These are phyloP conservation scores for Falco rusticolus DNA, from an alignment of 2,797 vertebrate species.

Conservation along the genomic window DNA sequence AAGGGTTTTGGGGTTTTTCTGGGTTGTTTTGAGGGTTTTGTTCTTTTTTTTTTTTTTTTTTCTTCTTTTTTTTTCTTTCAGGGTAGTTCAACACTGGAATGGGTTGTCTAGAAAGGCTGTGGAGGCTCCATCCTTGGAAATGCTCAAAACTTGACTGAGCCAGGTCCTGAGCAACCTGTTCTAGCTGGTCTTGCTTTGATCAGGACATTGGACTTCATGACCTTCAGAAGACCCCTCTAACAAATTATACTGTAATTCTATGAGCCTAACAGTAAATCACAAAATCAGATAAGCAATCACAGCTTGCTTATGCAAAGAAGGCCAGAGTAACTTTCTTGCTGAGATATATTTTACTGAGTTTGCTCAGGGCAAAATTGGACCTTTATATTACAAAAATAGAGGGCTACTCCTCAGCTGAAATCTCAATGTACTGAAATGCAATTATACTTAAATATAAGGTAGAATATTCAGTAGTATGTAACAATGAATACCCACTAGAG, in stretches of 20 bases:
- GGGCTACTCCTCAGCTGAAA: background rate
- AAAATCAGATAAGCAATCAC: background rate
- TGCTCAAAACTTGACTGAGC: background rate
- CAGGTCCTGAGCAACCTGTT: background rate
- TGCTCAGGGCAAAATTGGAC: background rate
- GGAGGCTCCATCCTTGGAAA: background rate
- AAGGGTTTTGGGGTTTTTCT: fast-evolving
- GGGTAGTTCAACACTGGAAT: background rate
- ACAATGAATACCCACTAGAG: background rate
- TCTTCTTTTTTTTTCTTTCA: background rate
- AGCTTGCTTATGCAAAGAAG: background rate
- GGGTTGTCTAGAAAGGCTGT: background rate
- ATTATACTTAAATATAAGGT: background rate
- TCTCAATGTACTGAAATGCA: background rate
- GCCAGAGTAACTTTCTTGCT: background rate
- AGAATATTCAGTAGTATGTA: background rate
- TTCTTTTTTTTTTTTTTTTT: background rate
- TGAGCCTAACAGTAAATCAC: background rate
- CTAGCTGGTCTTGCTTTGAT: background rate
- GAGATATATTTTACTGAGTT: background rate
- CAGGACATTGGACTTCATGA: background rate
- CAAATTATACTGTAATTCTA: background rate
- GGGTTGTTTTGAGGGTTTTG: background rate
- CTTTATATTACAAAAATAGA: background rate
- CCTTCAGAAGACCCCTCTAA: background rate